Conservation (phyloP, 2,113 vertebrate species). For the Sander lucioperca region DNA sequence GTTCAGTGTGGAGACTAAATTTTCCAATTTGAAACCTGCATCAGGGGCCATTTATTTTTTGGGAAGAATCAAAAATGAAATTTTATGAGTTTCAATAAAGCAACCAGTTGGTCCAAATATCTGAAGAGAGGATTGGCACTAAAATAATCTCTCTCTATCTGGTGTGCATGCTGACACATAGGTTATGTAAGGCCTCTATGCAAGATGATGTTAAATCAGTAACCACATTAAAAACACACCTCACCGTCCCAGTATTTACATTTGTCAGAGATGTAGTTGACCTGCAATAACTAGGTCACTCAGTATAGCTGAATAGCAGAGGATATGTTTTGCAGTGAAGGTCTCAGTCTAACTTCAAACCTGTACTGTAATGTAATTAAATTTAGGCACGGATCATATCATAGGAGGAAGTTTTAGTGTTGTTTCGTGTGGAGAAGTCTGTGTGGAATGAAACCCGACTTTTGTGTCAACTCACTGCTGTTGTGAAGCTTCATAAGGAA, state of each 20-base stretch:
- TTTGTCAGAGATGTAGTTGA: background rate
- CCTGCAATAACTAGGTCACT: constrained; percentile 12
- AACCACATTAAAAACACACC: constrained; percentile 39
- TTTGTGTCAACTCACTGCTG: constrained; percentile 21
- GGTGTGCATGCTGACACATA: background rate
- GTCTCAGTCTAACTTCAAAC: background rate
- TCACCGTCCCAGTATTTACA: constrained; percentile 35
- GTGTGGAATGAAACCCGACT: background rate
- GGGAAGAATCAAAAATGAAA: background rate
- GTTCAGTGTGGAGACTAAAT: background rate
- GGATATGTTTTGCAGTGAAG: background rate
- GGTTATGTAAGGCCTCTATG: constrained; percentile 54
- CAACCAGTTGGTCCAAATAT: background rate
- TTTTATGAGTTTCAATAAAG: too few relatives aligned
- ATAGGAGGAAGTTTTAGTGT: background rate
- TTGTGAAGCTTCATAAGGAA: constrained; percentile 60
- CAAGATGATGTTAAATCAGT: constrained; percentile 58
- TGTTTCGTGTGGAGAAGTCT: background rate
- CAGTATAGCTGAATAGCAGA: background rate
- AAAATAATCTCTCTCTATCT: background rate
- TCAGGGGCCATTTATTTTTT: background rate
- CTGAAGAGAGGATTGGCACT: background rate
- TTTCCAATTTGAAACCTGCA: background rate
- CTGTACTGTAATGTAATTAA: background rate
- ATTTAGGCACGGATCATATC: background rate